phyloP scores from a whole-genome alignment of 2,113 vertebrate species.

The Semnopithecus entellus region DNA sequence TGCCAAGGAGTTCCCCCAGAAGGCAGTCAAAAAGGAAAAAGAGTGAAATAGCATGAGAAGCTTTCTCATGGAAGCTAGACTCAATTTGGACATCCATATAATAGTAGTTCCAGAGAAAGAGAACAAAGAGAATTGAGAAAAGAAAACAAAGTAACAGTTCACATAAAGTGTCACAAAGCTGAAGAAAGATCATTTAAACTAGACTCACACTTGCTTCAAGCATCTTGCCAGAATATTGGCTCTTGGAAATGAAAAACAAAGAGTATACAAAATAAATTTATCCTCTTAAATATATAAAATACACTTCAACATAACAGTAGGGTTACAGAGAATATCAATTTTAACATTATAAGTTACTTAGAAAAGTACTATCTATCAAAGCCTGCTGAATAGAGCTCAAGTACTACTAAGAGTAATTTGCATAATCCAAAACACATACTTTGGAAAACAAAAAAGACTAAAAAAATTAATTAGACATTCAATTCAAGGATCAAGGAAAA shows the following conservation, averaged over 20 bases:
- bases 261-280: neutral
- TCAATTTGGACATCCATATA: neutral
- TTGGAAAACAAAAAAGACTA: neutral
- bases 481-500: neutral
- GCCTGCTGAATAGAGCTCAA: neutral
- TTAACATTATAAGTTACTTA: neutral
- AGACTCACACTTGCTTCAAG: neutral
- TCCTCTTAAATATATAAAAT: neutral
- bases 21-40: neutral
- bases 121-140: neutral
- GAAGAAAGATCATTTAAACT: neutral
- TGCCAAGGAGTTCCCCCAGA: neutral
- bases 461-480: neutral
- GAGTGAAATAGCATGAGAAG: neutral
- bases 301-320: neutral
- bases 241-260: conserved; percentile 5
- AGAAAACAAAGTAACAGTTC: neutral
- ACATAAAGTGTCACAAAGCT: neutral
- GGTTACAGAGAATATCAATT: neutral
- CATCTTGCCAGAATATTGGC: neutral
- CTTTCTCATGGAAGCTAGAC: neutral
- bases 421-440: neutral
- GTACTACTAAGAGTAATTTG: neutral
- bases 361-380: neutral
- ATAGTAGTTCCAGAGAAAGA: neutral